Evolutionary conservation across 2,797 vertebrate genomes (phyloP), one percentile per base, ranked within the genome.

Genomic region (Arctocebus calabarensis): DNA sequence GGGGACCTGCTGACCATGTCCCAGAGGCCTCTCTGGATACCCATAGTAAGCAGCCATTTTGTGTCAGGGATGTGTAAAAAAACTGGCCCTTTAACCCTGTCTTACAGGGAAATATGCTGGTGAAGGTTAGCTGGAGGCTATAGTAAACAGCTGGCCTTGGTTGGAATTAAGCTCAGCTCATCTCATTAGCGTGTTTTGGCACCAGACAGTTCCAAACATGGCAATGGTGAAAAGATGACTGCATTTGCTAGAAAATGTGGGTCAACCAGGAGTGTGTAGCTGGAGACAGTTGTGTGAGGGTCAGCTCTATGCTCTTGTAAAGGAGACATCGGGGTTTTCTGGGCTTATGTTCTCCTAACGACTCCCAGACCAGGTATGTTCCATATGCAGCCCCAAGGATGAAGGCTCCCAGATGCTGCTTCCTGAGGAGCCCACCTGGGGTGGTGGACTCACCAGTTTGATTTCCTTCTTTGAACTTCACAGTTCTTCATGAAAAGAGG

Each of bases 301-400:
- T 92, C 90, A 84, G 70, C 34, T 79, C 75, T 87, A 82, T 48
- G 34, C 52, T 52, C 52, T 70, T 88, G 84, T 20, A 74, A 90
- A 70, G 86, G 91, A 93, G 92, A 91, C 86, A 88, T 92, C 82
- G 75, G 74, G 45, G 23, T 73, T 74, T 89, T 90, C 88, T 83
- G 73, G 68, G 62, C 78, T 92, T 87, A 45, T 25, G 32, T 84
- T 71, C 61, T 48, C 20, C 82, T 94, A 94, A 95, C 0, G 20
- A 83, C 45, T 88, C 95, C 77, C 95, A 97, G 91, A 45, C 11
- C 0, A 0, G 55, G 45, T 4, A 3, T 59, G 34, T 48, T 87
- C 74, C 55, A 10, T 3, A 19, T 52, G 68, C 37, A 14, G 23
- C 48, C 34, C 59, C 3, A 68, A 88, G 34, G 23, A 48, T 25